These are phyloP conservation scores for Pygathrix nemaeus DNA, from an alignment of 2,113 vertebrate species.

Conservation along the genomic window DNA sequence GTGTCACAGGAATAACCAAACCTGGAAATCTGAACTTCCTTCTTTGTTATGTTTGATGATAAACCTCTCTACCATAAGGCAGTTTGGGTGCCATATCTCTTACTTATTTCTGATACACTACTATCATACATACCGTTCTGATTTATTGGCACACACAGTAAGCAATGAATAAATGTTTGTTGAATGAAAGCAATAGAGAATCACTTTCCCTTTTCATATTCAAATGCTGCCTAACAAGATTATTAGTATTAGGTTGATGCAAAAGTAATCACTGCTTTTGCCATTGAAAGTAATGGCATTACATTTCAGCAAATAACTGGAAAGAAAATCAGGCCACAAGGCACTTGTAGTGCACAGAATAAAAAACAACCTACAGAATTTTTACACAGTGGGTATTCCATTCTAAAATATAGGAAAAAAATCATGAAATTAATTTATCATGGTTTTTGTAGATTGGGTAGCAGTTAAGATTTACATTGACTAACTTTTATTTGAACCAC, in stretches of 20 bases:
- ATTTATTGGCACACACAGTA: neutral
- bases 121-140: neutral
- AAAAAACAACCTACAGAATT: neutral
- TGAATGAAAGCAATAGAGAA: neutral
- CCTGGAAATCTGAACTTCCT: neutral
- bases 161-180: neutral
- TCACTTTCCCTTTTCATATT: neutral
- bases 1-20: neutral
- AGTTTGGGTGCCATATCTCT: neutral
- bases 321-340: neutral
- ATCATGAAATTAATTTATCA: slow-evolving; percentile 52
- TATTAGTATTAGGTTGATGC: neutral
- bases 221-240: neutral
- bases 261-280: too few species aligned
- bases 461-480: slow-evolving; percentile 34
- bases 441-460: slow-evolving; percentile 35
- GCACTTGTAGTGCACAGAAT: neutral
- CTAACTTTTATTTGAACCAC: slow-evolving; percentile 57
- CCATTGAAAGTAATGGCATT: too few species aligned
- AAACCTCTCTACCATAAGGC: neutral
- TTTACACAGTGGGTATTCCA: neutral
- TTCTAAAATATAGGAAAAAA: slow-evolving; percentile 31
- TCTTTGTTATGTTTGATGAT: neutral
- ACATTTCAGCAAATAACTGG: neutral
- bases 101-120: neutral